phyloP scores from a whole-genome alignment of 2,113 vertebrate genomes.

The Asarcornis scutulata region DNA sequence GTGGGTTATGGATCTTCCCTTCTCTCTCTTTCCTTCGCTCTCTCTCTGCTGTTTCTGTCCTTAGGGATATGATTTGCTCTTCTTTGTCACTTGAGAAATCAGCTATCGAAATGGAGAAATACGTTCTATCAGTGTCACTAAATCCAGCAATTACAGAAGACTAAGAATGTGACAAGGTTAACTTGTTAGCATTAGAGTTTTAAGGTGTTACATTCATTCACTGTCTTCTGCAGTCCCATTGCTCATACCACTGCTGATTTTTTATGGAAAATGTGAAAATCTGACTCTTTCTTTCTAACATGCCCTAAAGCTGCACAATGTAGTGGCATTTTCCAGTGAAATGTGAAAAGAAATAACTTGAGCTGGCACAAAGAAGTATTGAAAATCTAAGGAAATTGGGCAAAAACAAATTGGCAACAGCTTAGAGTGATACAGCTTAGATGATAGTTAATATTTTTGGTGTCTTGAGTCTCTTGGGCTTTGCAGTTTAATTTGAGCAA shows the following conservation, averaged over 20 bases:
- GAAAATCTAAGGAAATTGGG: conserved; percentile 22
- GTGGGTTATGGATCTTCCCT: neutral
- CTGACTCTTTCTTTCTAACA: neutral
- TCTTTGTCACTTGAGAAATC: neutral
- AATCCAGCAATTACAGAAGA: neutral
- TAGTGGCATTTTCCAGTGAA: neutral
- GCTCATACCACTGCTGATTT: fast-evolving
- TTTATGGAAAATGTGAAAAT: neutral
- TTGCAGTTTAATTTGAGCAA: conserved; percentile 60
- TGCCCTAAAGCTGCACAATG: neutral
- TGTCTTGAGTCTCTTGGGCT: conserved; percentile 43
- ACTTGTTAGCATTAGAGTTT: neutral
- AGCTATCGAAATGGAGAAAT: neutral
- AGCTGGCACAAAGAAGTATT: neutral
- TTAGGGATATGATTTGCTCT: neutral
- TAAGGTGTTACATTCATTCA: neutral
- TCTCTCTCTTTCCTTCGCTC: neutral
- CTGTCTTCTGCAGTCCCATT: neutral
- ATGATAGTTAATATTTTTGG: conserved; percentile 22
- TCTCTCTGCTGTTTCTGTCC: neutral
- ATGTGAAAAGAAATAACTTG: neutral
- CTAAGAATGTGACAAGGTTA: neutral
- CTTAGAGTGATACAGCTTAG: neutral
- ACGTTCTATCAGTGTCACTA: neutral
- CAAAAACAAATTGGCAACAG: conserved; percentile 11